Percentiles rank a stretch among this genome's conserved stretches.
These are phyloP conservation scores for Euthynnus affinis DNA, from an alignment of 2,797 vertebrate species.

Conservation along the genomic window DNA sequence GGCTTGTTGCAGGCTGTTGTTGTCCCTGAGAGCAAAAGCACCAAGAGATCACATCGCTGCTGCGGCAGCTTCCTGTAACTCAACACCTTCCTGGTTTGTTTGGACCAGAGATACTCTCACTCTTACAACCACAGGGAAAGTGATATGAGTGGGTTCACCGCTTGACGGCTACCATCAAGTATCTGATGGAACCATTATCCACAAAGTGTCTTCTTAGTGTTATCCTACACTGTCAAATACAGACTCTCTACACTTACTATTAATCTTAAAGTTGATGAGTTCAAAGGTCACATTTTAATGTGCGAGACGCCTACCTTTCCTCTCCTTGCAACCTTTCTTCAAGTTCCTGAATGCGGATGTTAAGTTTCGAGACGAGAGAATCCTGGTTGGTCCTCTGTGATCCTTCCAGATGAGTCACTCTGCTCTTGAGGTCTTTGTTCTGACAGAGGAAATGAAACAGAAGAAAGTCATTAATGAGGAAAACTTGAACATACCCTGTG, in stretches of 20 bases:
- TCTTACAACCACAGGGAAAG: constrained; percentile 50
- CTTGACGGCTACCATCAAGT: constrained; percentile 4
- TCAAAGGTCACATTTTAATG: background rate
- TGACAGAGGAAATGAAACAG: constrained; percentile 66
- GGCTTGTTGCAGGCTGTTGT: constrained; percentile 90
- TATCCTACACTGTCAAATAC: background rate
- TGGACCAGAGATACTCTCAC: constrained; percentile 34
- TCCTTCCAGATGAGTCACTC: constrained; percentile 92
- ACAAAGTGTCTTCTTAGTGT: background rate
- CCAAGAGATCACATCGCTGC: constrained; percentile 39
- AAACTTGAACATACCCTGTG: background rate
- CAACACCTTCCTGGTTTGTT: constrained; percentile 51
- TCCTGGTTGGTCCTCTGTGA: constrained; percentile 93
- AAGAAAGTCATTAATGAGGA: background rate
- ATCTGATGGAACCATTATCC: constrained; percentile 21
- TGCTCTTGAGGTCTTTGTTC: constrained; percentile 95
- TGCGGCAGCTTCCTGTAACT: constrained; percentile 57
- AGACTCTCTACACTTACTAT: background rate
- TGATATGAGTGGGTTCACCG: constrained; percentile 45
- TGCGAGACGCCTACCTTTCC: constrained; percentile 86
- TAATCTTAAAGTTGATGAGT: background rate
- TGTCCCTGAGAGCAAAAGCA: constrained; percentile 87
- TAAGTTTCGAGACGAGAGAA: constrained; percentile 91
- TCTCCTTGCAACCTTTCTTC: constrained; percentile 92
- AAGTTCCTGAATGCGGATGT: constrained; percentile 91